Evolutionary conservation across 1,140 invertebrate genomes (phyloP).

Genomic region (Drosophila sucinea): DNA sequence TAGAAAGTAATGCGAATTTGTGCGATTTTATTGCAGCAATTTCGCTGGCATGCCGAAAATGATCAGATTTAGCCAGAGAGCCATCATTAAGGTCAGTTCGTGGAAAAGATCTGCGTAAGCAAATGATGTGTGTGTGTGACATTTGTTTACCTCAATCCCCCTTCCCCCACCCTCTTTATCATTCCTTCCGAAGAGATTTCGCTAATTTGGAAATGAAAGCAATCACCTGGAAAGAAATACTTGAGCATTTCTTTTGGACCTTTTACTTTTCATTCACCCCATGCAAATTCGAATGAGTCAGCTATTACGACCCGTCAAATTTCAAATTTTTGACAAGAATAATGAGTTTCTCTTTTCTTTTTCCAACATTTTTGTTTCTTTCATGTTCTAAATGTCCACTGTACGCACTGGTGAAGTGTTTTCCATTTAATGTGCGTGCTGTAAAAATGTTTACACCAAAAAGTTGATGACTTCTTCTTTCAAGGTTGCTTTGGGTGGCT

Average conservation of each 20-base stretch:
- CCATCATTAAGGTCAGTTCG: slow-evolving; percentile 73
- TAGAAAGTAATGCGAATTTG: neutral
- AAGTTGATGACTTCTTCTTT: slow-evolving; percentile 19
- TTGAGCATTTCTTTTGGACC: slow-evolving; percentile 35
- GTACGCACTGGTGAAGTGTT: slow-evolving; percentile 27
- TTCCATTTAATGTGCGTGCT: slow-evolving; percentile 45
- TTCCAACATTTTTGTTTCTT: slow-evolving; percentile 38
- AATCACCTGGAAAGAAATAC: slow-evolving; percentile 30
- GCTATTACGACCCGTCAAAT: neutral
- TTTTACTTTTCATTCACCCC: slow-evolving; percentile 63
- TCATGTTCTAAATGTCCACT: slow-evolving; percentile 48
- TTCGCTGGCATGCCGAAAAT: slow-evolving; percentile 64
- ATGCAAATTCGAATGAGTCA: slow-evolving; percentile 59
- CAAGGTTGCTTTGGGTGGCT: slow-evolving; percentile 63
- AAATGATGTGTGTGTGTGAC: slow-evolving; percentile 41
- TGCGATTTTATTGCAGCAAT: slow-evolving; percentile 63
- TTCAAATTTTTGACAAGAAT: slow-evolving; percentile 20
- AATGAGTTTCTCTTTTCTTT: slow-evolving; percentile 56
- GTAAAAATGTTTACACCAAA: slow-evolving; percentile 11
- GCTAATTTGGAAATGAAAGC: slow-evolving; percentile 65
- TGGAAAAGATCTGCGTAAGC: slow-evolving; percentile 60
- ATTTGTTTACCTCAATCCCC: slow-evolving; percentile 19
- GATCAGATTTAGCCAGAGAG: slow-evolving; percentile 52
- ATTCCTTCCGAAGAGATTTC: slow-evolving; percentile 37
- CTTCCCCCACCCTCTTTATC: slow-evolving; percentile 2